A percentile compares a stretch with the other conserved stretches of the same genome.
Evolutionary conservation across 2,888 invertebrate genomes (phyloP).

Genomic region (Chrysodeixis includens): DNA sequence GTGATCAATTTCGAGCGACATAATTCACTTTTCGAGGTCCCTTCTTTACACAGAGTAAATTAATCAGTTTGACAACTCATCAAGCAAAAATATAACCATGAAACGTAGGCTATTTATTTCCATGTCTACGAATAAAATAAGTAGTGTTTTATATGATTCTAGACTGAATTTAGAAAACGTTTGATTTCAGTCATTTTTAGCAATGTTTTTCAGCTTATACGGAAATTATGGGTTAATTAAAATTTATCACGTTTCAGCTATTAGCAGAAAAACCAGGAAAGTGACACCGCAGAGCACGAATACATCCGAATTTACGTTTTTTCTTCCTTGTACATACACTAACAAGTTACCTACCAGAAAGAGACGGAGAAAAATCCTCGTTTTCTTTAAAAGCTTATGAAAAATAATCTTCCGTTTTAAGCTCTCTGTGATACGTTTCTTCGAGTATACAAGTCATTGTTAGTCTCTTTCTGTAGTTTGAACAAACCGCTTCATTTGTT

Average conservation of each 20-base stretch:
- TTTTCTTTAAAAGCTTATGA: background rate
- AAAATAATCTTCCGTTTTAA: background rate
- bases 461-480: background rate
- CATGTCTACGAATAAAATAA: background rate
- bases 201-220: too few relatives aligned
- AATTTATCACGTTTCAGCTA: too few relatives aligned
- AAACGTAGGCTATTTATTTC: background rate
- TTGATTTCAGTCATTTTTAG: too few relatives aligned
- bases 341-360: too few relatives aligned
- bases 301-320: too few relatives aligned
- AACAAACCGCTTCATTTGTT: background rate
- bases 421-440: background rate
- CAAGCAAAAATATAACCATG: background rate
- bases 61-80: slow-evolving; percentile 33
- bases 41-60: slow-evolving; percentile 48
- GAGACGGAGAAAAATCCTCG: background rate
- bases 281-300: too few relatives aligned
- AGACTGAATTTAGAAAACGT: too few relatives aligned
- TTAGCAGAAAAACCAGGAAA: too few relatives aligned
- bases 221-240: too few relatives aligned
- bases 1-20: slow-evolving; percentile 71
- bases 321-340: too few relatives aligned
- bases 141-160: too few relatives aligned
- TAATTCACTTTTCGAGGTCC: slow-evolving; percentile 71
- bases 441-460: background rate